Evolutionary conservation across 2,113 vertebrate genomes (phyloP).

Genomic region (Podiceps cristatus): DNA sequence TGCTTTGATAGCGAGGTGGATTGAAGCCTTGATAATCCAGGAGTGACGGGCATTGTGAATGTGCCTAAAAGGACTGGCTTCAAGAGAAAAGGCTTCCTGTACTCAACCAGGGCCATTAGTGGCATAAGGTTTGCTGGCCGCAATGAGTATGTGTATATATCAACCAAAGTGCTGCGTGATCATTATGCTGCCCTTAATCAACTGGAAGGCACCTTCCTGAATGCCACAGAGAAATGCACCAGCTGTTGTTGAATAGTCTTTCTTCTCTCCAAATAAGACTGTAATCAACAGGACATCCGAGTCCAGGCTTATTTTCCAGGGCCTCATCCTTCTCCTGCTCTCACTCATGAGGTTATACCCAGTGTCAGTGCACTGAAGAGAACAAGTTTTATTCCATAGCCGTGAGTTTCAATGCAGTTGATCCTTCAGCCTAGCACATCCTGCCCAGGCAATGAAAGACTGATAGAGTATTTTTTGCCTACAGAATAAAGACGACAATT

Average conservation of each 20-base stretch:
- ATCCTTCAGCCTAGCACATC: not conserved
- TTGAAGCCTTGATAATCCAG: not conserved
- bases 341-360: not conserved
- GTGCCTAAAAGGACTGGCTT: not conserved
- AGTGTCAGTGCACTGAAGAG: not conserved
- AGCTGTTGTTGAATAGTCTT: constrained; percentile 3
- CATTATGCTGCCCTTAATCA: constrained; percentile 18
- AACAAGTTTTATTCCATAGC: not conserved
- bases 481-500: not conserved
- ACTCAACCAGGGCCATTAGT: not conserved
- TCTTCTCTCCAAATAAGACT: not conserved
- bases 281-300: not conserved
- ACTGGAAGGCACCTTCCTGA: not conserved
- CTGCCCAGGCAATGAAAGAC: not conserved
- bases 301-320: not conserved
- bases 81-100: not conserved
- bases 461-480: not conserved
- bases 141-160: not conserved
- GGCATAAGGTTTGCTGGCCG: not conserved
- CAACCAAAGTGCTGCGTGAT: not conserved
- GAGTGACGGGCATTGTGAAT: not conserved
- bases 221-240: not conserved
- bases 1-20: not conserved
- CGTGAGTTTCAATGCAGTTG: not conserved
- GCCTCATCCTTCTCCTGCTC: not conserved